These are phyloP conservation scores for Fistularia commersonii DNA, from an alignment of 2,797 vertebrate genomes.

Conservation along the genomic window DNA sequence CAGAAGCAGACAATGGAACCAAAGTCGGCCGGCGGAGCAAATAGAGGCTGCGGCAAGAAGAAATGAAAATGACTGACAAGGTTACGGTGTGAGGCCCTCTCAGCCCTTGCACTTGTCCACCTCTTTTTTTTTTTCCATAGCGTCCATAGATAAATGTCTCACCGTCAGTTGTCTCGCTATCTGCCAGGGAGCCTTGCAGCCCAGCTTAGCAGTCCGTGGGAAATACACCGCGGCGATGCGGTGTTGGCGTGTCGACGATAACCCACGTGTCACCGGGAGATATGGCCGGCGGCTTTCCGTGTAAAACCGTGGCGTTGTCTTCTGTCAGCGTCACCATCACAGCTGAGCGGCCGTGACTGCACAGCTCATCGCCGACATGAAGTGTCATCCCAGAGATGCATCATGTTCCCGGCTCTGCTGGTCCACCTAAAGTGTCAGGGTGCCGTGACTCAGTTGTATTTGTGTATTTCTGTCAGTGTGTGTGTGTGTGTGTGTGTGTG, in stretches of 20 bases:
- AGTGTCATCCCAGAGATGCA: constrained; percentile 75
- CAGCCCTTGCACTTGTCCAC: no score
- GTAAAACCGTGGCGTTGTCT: constrained; percentile 70
- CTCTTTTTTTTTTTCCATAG: constrained; percentile 31
- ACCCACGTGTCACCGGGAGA: constrained; percentile 64
- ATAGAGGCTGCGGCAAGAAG: no score
- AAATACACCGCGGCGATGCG: constrained; percentile 71
- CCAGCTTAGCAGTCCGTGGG: constrained; percentile 72
- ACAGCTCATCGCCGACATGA: constrained; percentile 79
- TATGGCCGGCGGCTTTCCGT: constrained; percentile 36
- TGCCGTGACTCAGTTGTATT: constrained; percentile 27
- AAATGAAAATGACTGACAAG: no score
- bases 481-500: not conserved
- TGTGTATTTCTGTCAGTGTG: not conserved
- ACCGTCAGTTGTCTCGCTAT: constrained; percentile 69
- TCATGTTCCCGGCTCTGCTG: constrained; percentile 34
- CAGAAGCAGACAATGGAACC: constrained; percentile 7
- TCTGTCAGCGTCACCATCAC: constrained; percentile 82
- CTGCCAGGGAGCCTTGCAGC: constrained; percentile 65
- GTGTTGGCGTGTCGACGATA: constrained; percentile 76
- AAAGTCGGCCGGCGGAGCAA: no score
- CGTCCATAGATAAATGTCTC: constrained; percentile 74
- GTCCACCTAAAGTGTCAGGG: constrained; percentile 47
- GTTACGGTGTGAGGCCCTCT: no score
- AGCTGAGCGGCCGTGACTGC: constrained; percentile 81